Base-by-base conservation (phyloP, 2,888 invertebrate genomes). In the Mesochorus sp. region DNA sequence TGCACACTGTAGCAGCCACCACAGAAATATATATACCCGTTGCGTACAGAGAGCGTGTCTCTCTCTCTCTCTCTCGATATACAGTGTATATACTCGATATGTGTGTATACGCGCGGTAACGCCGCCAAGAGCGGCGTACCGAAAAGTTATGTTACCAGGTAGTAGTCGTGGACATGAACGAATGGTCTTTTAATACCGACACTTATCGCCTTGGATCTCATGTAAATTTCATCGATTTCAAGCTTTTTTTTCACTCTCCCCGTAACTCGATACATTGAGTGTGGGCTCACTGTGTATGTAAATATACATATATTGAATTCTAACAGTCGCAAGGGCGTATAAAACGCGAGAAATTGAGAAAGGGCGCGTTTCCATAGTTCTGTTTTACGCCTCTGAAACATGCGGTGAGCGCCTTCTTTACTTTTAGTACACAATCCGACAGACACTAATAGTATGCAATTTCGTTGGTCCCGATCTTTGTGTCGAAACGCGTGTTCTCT, bases 121-220 rank as follows among this genome's bases (percentile, higher is more conserved):
- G 61, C 34, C 42, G 64, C 64, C 49, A 21, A 53, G 24, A 39
- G 53, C 17, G 66, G 6, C n/a, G 71, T 71, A 47, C 67, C 49
- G 66, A 66, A 73, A 73, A 78, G 73, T 78, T 78, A 73, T 73
- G 77, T 73, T 73, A 73, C 77, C 77, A 78, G 68, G 72, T 72
- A 77, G 72, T 77, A 72, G 72, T 72, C 59, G 37, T 19, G 39
- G 72, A 77, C 67, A 72, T 17, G 73, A 78, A 73, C 68, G 68
- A 78, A 78, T 78, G 77, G 73, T 70, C 77, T 77, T 68, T 77
- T 77, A 77, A 77, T 77, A 68, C 73, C 57, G 77, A 73, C 73
- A 77, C 77, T 77, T 77, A 77, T 77, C 77, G 77, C 55, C 62
- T 55, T 47, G 28, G 73, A 77, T 77, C 77, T 77, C 77, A 77